Base-by-base conservation (phyloP, 2,113 vertebrate genomes). In the Microcebus ravelobensis region DNA sequence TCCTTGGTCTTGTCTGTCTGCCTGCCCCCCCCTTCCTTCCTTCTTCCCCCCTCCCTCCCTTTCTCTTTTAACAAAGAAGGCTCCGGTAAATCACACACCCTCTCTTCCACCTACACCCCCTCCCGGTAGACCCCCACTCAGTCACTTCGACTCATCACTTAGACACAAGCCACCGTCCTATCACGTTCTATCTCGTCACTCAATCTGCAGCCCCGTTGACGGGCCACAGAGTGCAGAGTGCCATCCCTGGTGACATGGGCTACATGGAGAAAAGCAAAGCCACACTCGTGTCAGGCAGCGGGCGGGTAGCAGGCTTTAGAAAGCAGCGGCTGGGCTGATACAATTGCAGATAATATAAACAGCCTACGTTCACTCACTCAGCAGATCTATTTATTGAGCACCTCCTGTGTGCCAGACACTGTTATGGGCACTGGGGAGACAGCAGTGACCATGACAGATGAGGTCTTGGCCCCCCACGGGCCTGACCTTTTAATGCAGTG, bases 201-300 rank as follows among this genome's bases (percentile, higher is more conserved):
- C 82, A 42, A 71, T 52, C 45, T 11, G 31, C 45, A 84, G 6
- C 34, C 74, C 52, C 1, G 0, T 6, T 9, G 55, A 27, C 11
- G 0, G 12, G 20, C 50, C 42, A 3, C 2, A n/a, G n/a, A 15
- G 0, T 8, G 18, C 87, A n/a, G 0, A 10, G 23, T 20, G 39
- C 18, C 83, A 39, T 67, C 34, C 39, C 14, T 0, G 5, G 89
- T 18, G 61, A 48, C 5, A 0, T 27, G 70, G 48, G 65, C 2
- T 23, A 20, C 21, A 15, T 34, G 21, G 17, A 76, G 77, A 20
- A 48, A 21, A 55, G 77, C 71, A 57, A 45, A 45, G 14, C 23
- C 45, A 59, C 27, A 2, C 61, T 65, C 18, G 1, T 68, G 11
- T 45, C 31, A 23, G 59, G 59, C 6, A 14, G 55, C 3, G 7